Conservation (phyloP, 1,140 invertebrate genomes). For the Ceratosolen solmsi region DNA sequence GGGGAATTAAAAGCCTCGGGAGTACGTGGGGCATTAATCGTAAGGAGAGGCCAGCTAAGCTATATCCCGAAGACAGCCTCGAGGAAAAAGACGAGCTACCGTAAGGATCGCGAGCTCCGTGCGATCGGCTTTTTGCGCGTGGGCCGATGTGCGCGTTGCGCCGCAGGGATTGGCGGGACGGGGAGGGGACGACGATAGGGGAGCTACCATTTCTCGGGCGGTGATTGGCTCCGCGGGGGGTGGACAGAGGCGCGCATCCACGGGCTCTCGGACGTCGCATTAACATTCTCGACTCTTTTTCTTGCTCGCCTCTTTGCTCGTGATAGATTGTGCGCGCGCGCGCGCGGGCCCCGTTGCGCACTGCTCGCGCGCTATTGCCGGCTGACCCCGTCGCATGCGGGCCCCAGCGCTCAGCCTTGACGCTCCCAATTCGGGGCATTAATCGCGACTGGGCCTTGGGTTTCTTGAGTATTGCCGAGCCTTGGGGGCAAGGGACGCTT, state of each 20-base stretch:
- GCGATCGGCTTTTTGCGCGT: constrained; percentile 36
- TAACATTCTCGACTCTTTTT: constrained; percentile 69
- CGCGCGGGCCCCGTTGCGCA: background rate
- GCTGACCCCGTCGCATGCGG: background rate
- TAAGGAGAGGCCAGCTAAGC: background rate
- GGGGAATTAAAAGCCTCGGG: constrained; percentile 64
- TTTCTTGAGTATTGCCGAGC: background rate
- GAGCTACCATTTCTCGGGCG: constrained; percentile 47
- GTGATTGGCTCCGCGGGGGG: constrained; percentile 70
- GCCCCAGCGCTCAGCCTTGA: background rate
- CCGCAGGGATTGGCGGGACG: constrained; percentile 7
- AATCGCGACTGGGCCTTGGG: background rate
- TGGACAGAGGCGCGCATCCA: constrained; percentile 59
- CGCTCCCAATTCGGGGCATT: background rate
- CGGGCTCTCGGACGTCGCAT: constrained; percentile 57
- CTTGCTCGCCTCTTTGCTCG: constrained; percentile 67
- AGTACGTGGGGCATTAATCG: constrained; percentile 65
- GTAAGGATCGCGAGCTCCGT: background rate
- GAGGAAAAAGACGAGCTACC: constrained; percentile 13
- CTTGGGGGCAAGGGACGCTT: too few species aligned
- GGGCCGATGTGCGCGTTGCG: background rate
- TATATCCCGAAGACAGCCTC: background rate
- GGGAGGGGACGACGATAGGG: background rate
- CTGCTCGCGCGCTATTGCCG: background rate
- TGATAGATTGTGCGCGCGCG: constrained; percentile 62